phyloP scores from a whole-genome alignment of 2,888 invertebrate species.

The Folsomia manolachei region DNA sequence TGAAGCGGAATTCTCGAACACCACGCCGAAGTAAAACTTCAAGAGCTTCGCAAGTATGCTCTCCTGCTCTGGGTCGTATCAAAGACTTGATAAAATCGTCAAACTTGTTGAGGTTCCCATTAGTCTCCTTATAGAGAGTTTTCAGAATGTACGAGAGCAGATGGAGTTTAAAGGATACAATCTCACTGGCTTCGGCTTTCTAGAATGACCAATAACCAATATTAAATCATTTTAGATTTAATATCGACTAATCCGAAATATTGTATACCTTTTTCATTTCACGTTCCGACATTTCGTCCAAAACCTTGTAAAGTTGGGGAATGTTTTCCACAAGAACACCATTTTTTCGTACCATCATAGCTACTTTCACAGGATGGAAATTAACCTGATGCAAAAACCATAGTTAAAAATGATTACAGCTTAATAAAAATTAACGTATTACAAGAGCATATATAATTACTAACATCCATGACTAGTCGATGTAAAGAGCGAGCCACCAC shows the following conservation, averaged over 20 bases:
- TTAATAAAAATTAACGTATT: slow-evolving; percentile 2
- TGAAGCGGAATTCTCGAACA: slow-evolving; percentile 83
- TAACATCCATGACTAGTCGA: slow-evolving; percentile 71
- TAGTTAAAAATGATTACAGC: slow-evolving; percentile 17
- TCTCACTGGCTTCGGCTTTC: slow-evolving; percentile 79
- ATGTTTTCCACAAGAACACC: slow-evolving; percentile 71
- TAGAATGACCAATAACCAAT: slow-evolving; percentile 49
- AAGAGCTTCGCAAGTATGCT: slow-evolving; percentile 60
- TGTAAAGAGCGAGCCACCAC: slow-evolving; percentile 73
- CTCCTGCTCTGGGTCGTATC: slow-evolving; percentile 61
- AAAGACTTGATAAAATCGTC: slow-evolving; percentile 74
- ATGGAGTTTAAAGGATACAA: slow-evolving; percentile 86
- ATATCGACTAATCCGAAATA: not conserved
- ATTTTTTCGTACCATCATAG: slow-evolving; percentile 72
- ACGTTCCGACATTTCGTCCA: slow-evolving; percentile 78
- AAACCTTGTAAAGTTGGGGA: slow-evolving; percentile 68
- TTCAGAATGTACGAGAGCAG: slow-evolving; percentile 64
- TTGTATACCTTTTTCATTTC: slow-evolving; percentile 67
- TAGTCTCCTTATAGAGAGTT: slow-evolving; percentile 65
- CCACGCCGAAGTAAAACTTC: slow-evolving; percentile 77
- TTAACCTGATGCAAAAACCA: slow-evolving; percentile 63
- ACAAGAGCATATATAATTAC: slow-evolving; percentile 33
- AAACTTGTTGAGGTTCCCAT: slow-evolving; percentile 60
- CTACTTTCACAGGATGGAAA: slow-evolving; percentile 78
- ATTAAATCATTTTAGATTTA: no score